Base-by-base conservation (phyloP, 2,113 vertebrate genomes). In the Oreochromis niloticus region DNA sequence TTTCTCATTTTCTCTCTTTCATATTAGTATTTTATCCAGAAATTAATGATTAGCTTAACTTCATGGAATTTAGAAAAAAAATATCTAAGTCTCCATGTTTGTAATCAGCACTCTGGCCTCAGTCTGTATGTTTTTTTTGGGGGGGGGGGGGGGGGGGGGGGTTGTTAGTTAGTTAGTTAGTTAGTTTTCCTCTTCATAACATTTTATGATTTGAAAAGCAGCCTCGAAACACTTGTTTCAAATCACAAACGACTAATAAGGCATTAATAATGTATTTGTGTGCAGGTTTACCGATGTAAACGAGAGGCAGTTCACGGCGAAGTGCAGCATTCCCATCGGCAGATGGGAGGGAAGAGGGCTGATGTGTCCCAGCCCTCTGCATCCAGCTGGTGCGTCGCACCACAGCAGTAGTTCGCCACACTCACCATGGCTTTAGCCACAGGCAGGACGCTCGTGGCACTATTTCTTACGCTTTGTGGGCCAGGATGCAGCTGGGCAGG, bases 371-470 rank as follows among this genome's bases (percentile, higher is more conserved):
- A 92, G 84, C 91, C 87, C 88, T 91, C 90, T 81, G 86, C 87
- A 81, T 94, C 92, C 90, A 88, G 93, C 93, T 93, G 92, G 39
- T 92, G 91, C 92, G 89, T 89, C 80, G 91, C 93, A 89, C 90
- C 80, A 54, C 91, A 90, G 89, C 92, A 92, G 82, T 24, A 83
- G 59, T 84, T 91, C 95, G 75, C 90, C 95, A 95, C 91, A 87
- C 75, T 92, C 93, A 94, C 93, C 63, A 97, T 97, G 96, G 92
- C 94, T 95, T 88, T 93, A 93, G 88, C 93, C 90, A 92, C 95
- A 93, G 94, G 95, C 94, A 94, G 95, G 93, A 96, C 95, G 89
- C 93, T 97, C 66, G 89, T 96, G 81, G 95, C 93, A 83, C 92
- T 97, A 89, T 94, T 96, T 78, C 82, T 96, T 19, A 90, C 95